These are phyloP conservation scores for Pseudococcus longispinus DNA, from an alignment of 2,888 invertebrate species.

Conservation along the genomic window DNA sequence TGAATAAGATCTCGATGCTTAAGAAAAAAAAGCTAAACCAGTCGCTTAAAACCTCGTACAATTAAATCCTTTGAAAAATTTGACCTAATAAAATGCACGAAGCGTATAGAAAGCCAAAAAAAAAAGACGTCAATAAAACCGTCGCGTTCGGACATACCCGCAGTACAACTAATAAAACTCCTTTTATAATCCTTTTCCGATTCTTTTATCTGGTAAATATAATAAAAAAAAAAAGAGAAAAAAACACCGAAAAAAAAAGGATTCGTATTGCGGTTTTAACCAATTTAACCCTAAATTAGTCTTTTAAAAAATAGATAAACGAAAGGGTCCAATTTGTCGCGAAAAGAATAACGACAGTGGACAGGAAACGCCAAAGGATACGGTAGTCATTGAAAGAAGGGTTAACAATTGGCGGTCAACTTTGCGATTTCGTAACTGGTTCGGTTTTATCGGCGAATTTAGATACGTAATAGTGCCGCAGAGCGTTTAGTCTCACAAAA, in stretches of 20 bases:
- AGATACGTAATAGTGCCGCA: slow-evolving; percentile 5
- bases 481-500: slow-evolving; percentile 23
- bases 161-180: not conserved
- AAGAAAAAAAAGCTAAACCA: not conserved
- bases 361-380: not conserved
- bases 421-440: slow-evolving; percentile 35
- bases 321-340: slow-evolving; percentile 41
- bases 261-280: slow-evolving; percentile 16
- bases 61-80: not conserved
- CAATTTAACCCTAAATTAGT: slow-evolving; percentile 36
- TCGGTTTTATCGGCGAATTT: slow-evolving; percentile 21
- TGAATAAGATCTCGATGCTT: not conserved
- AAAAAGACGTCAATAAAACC: not conserved
- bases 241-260: slow-evolving; percentile 2
- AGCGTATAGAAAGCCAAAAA: not conserved
- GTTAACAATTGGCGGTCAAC: slow-evolving; percentile 27
- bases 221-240: not conserved
- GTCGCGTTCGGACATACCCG: not conserved
- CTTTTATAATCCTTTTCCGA: slow-evolving; percentile 6
- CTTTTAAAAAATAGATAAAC: slow-evolving; percentile 38
- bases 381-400: slow-evolving; percentile 21
- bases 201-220: slow-evolving; percentile 22
- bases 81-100: not conserved
- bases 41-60: not conserved
- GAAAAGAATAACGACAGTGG: not conserved